phyloP scores from a whole-genome alignment of 2,888 invertebrate species.

The Conus canariensis region DNA sequence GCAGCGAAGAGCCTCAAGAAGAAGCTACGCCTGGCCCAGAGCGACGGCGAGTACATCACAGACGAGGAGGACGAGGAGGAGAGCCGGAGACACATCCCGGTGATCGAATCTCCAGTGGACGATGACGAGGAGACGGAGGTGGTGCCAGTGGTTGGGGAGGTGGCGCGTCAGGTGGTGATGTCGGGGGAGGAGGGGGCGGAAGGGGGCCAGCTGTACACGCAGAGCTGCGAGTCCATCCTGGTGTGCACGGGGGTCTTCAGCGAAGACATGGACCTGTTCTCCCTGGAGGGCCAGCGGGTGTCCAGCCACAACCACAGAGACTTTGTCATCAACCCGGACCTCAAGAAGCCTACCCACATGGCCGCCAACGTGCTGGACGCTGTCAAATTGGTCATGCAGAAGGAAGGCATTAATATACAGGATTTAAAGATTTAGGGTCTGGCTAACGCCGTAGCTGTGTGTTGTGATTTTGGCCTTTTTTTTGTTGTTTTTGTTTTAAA shows the following conservation, averaged over 20 bases:
- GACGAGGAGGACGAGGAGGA: slow-evolving; percentile 47
- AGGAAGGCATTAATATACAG: slow-evolving; percentile 70
- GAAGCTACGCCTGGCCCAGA: slow-evolving; percentile 35
- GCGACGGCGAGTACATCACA: slow-evolving; percentile 54
- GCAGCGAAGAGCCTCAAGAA: slow-evolving; percentile 18
- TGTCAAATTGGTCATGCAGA: slow-evolving; percentile 81
- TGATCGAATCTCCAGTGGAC: slow-evolving; percentile 51
- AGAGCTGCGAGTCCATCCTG: slow-evolving; percentile 78
- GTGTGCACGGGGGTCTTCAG: slow-evolving; percentile 83
- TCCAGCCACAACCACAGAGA: slow-evolving; percentile 82
- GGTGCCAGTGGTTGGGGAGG: background rate
- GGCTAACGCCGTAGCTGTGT: too few species aligned
- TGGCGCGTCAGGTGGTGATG: slow-evolving; percentile 28
- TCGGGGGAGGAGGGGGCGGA: background rate
- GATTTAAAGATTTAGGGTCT: background rate
- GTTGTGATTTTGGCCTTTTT: too few species aligned
- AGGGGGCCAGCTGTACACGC: slow-evolving; percentile 27
- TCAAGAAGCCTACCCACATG: slow-evolving; percentile 81
- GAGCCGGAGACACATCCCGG: slow-evolving; percentile 33
- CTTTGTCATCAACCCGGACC: slow-evolving; percentile 79
- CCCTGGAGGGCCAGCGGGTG: slow-evolving; percentile 74
- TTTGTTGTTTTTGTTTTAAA: too few species aligned
- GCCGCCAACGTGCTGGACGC: slow-evolving; percentile 83
- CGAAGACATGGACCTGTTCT: slow-evolving; percentile 77
- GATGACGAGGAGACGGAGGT: slow-evolving; percentile 54